phyloP scores from a whole-genome alignment of 2,888 invertebrate genomes.

The Fragum whitleyi region DNA sequence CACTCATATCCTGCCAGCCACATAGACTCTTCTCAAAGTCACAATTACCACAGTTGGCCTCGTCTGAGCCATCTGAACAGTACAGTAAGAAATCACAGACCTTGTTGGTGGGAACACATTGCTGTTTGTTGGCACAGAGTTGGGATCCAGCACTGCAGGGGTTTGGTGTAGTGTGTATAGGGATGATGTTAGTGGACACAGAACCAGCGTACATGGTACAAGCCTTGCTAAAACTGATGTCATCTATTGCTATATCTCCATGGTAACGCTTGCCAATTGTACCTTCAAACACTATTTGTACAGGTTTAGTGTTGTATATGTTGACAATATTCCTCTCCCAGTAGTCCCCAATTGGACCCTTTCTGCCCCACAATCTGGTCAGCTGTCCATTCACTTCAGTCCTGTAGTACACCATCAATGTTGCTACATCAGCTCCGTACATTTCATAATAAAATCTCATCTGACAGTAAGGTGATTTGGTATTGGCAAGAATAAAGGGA shows the following conservation, averaged over 20 bases:
- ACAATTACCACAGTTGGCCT: conserved; percentile 77
- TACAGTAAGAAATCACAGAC: conserved; percentile 78
- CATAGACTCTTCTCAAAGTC: conserved; percentile 76
- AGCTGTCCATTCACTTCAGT: conserved; percentile 73
- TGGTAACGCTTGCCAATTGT: conserved; percentile 71
- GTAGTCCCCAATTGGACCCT: conserved; percentile 72
- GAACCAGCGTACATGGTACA: conserved; percentile 71
- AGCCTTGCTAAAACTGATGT: conserved; percentile 77
- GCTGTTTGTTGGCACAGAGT: conserved; percentile 70
- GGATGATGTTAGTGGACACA: conserved; percentile 64
- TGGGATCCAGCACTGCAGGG: conserved; percentile 75
- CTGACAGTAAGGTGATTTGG: conserved; percentile 65
- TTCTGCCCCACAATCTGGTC: conserved; percentile 58
- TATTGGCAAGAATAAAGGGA: conserved; percentile 65
- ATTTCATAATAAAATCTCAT: conserved; percentile 81
- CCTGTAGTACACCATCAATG: conserved; percentile 77
- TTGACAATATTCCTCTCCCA: conserved; percentile 74
- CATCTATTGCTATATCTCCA: conserved; percentile 82
- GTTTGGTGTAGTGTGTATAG: conserved; percentile 63
- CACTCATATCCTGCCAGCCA: conserved; percentile 78
- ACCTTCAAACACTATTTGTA: conserved; percentile 81
- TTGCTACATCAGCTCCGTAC: conserved; percentile 78
- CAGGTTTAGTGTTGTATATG: conserved; percentile 66
- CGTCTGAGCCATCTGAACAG: conserved; percentile 79
- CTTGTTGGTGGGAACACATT: conserved; percentile 72